phyloP scores from a whole-genome alignment of 2,113 vertebrate species.

The Actenoides hombroni region DNA sequence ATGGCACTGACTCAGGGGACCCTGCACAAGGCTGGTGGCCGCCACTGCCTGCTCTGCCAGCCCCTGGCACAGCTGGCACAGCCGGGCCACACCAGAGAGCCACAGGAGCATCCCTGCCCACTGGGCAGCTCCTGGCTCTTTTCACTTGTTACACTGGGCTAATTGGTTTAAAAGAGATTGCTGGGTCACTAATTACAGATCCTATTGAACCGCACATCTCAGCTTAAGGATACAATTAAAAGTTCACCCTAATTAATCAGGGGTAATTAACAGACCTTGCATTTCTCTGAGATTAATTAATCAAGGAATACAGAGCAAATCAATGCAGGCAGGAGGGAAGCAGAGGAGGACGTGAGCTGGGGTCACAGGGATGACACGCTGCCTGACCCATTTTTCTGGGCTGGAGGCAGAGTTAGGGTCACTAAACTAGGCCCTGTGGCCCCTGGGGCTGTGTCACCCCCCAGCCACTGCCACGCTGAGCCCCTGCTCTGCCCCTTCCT shows the following conservation, averaged over 20 bases:
- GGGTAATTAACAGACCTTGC: slow-evolving; percentile 80
- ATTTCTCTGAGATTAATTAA: slow-evolving; percentile 77
- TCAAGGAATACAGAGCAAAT: slow-evolving; percentile 72
- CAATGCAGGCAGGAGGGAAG: slow-evolving; percentile 27
- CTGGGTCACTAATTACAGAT: slow-evolving; percentile 74
- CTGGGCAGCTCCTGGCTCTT: background rate
- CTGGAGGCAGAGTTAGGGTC: background rate
- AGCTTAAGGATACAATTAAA: slow-evolving; percentile 80
- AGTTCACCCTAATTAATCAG: slow-evolving; percentile 83
- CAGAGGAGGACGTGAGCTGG: background rate
- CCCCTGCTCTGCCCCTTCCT: fast-evolving
- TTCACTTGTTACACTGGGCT: slow-evolving; percentile 51
- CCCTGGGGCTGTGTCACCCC: background rate
- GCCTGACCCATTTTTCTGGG: background rate
- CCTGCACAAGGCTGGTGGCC: fast-evolving
- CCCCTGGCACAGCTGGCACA: background rate
- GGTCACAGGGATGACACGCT: fast-evolving
- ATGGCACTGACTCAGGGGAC: background rate
- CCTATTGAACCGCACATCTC: slow-evolving; percentile 72
- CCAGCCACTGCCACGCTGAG: background rate
- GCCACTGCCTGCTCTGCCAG: fast-evolving
- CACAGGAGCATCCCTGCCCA: background rate
- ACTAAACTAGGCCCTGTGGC: fast-evolving
- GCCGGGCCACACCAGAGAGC: fast-evolving
- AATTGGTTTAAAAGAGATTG: slow-evolving; percentile 78